Conservation (phyloP, 2,797 vertebrate species). For the Myoxocephalus aenaeus region DNA sequence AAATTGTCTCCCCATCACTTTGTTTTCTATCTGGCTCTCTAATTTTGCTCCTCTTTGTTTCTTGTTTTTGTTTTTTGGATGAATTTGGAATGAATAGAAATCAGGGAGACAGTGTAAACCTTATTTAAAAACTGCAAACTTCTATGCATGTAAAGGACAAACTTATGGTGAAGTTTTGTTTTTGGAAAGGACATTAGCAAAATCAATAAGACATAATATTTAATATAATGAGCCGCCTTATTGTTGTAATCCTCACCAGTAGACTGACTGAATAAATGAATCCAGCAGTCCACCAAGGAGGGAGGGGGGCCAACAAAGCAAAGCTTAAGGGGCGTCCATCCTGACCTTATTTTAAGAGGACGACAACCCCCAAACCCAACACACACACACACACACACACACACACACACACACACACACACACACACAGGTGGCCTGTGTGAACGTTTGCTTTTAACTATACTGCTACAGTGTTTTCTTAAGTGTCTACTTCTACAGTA, state of each 20-base stretch:
- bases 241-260: conserved; percentile 52
- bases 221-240: conserved; percentile 1
- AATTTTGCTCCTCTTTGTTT: conserved; percentile 12
- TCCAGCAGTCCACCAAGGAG: conserved; percentile 30
- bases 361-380: conserved; percentile 14
- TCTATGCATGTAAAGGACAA: background rate
- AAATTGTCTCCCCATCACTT: conserved; percentile 35
- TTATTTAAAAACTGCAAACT: background rate
- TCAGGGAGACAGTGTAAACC: background rate
- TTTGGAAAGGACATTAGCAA: conserved; percentile 1
- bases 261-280: conserved; percentile 57
- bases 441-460: conserved; percentile 1
- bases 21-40: conserved; percentile 24
- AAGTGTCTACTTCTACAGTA: conserved; percentile 34
- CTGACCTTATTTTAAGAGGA: conserved; percentile 67
- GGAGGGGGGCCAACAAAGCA: conserved; percentile 50
- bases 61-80: background rate
- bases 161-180: background rate
- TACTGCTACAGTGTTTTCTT: background rate
- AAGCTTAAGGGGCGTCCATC: conserved; percentile 62
- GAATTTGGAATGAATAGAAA: background rate
- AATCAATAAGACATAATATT: background rate
- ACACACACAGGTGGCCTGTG: conserved; percentile 11
- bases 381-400: conserved; percentile 11
- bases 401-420: conserved; percentile 5